Conservation (phyloP, 2,113 vertebrate genomes). For the Capra hircus region DNA sequence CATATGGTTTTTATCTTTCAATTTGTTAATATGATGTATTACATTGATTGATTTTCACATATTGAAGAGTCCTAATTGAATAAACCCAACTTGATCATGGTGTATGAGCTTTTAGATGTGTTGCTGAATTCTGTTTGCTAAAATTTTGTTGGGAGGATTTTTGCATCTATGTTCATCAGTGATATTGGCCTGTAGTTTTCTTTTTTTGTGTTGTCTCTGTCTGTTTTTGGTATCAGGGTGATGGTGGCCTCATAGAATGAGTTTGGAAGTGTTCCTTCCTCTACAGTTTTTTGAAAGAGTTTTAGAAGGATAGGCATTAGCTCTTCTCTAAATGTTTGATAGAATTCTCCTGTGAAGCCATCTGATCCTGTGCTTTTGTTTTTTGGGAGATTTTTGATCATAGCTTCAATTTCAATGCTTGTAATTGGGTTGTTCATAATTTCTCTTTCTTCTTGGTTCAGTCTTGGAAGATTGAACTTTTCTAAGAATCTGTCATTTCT, state of each 20-base stretch:
- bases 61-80: not conserved
- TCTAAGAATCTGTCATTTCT: not conserved
- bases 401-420: not conserved
- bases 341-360: not conserved
- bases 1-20: not conserved
- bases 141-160: not conserved
- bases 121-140: not conserved
- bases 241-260: not conserved
- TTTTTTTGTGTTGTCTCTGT: not conserved
- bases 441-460: not conserved
- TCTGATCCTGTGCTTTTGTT: not conserved
- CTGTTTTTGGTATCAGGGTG: not conserved
- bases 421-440: not conserved
- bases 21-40: not conserved
- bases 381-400: not conserved
- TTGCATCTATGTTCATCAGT: not conserved
- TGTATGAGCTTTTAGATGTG: not conserved
- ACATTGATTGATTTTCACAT: not conserved
- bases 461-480: not conserved
- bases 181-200: not conserved
- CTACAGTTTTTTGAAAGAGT: not conserved
- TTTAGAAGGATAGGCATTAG: not conserved
- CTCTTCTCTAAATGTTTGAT: not conserved
- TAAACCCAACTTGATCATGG: not conserved
- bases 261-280: not conserved